Conservation (phyloP, 2,797 vertebrate species). For the Mycteria americana region DNA sequence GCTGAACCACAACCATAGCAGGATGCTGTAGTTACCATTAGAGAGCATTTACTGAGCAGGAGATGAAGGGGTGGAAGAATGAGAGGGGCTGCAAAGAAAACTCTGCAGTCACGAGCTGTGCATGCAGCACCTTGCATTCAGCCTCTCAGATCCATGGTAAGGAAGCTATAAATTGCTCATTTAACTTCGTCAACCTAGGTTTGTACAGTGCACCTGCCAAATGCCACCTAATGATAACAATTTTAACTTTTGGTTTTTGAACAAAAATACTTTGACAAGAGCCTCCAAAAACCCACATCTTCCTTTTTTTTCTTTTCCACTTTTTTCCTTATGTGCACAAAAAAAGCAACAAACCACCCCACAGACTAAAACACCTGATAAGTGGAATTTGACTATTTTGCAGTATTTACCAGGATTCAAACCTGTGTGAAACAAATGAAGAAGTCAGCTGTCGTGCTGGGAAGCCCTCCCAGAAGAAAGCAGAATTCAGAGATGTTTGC, state of each 20-base stretch:
- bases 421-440: not conserved
- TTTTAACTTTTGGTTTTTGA: not conserved
- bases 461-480: not conserved
- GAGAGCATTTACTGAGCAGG: not conserved
- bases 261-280: not conserved
- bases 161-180: not conserved
- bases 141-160: not conserved
- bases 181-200: not conserved
- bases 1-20: not conserved
- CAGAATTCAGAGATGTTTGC: not conserved
- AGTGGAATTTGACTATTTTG: not conserved
- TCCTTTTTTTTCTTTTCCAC: not conserved
- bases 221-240: not conserved
- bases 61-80: not conserved
- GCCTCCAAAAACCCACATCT: not conserved
- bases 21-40: not conserved
- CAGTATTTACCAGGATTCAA: not conserved
- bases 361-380: not conserved
- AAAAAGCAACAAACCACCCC: not conserved
- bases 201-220: not conserved
- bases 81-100: not conserved
- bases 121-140: not conserved
- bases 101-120: accelerated
- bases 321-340: not conserved
- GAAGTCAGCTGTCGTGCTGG: not conserved